Evolutionary conservation across 2,888 invertebrate species (phyloP).

Genomic region (Gryllus longicercus): DNA sequence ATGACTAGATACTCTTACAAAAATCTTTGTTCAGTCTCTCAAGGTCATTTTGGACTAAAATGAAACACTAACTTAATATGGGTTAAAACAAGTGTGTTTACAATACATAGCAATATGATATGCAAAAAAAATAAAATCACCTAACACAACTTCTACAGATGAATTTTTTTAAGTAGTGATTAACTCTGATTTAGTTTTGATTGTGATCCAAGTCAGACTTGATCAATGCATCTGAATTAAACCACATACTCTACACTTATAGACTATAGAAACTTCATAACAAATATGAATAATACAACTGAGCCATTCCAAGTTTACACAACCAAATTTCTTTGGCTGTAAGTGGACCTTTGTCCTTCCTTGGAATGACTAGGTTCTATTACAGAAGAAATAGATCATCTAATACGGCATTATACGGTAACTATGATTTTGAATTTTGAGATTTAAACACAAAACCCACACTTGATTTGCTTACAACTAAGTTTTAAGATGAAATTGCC

Average conservation of each 20-base stretch:
- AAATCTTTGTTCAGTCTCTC: slow-evolving; percentile 36
- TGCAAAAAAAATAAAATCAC: slow-evolving; percentile 20
- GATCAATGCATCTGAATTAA: slow-evolving; percentile 29
- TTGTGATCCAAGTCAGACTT: slow-evolving; percentile 25
- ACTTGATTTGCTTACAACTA: slow-evolving; percentile 35
- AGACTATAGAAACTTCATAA: slow-evolving; percentile 30
- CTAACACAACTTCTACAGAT: slow-evolving; percentile 27
- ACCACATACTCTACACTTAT: slow-evolving; percentile 31
- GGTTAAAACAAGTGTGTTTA: slow-evolving; percentile 26
- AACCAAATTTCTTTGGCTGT: not conserved
- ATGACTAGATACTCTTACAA: slow-evolving; percentile 38
- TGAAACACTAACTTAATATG: slow-evolving; percentile 36
- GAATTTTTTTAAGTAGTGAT: slow-evolving; percentile 19
- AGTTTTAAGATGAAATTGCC: slow-evolving; percentile 33
- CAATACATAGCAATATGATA: slow-evolving; percentile 22
- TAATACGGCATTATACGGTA: slow-evolving; percentile 22
- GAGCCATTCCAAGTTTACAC: slow-evolving; percentile 23
- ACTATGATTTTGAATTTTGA: slow-evolving; percentile 31
- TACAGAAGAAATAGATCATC: slow-evolving; percentile 22
- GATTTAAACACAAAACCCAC: slow-evolving; percentile 33
- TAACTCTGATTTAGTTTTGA: slow-evolving; percentile 22
- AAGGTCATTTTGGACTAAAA: slow-evolving; percentile 33
- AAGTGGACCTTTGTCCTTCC: not conserved
- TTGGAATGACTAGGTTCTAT: slow-evolving; percentile 28
- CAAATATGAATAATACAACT: slow-evolving; percentile 29